A percentile compares a stretch with the other conserved stretches of the same genome.
These are phyloP conservation scores for Agriopis marginaria DNA, from an alignment of 2,888 invertebrate species.

Conservation along the genomic window DNA sequence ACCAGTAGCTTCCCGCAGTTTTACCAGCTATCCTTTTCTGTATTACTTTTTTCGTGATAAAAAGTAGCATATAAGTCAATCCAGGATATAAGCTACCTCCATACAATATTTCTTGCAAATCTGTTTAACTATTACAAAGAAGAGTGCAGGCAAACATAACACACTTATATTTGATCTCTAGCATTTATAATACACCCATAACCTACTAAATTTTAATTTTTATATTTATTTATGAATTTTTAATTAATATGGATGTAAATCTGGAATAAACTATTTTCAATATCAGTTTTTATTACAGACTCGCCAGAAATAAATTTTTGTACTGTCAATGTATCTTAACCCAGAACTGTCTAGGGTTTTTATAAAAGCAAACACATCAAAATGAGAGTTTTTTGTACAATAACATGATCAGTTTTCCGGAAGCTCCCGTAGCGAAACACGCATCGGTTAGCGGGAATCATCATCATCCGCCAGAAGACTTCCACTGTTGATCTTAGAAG, in stretches of 20 bases:
- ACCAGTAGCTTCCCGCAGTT: no score
- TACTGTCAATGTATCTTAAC: neutral
- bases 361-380: slow-evolving; percentile 3
- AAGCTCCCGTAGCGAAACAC: slow-evolving; percentile 10
- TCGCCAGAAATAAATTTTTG: neutral
- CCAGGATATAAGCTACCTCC: no score
- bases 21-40: neutral
- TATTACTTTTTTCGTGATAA: neutral
- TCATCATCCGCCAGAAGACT: neutral
- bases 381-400: slow-evolving; percentile 6
- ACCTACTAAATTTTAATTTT: no score
- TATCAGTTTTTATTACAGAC: neutral
- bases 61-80: no score
- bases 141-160: no score
- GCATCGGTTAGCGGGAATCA: slow-evolving; percentile 5
- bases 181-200: no score
- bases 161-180: no score
- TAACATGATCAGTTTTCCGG: slow-evolving; percentile 10
- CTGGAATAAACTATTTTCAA: no score
- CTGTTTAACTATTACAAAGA: no score
- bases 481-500: no score
- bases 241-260: no score
- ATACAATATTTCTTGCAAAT: neutral
- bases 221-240: no score
- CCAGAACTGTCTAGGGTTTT: slow-evolving; percentile 1